A percentile compares a stretch with the other conserved stretches of the same genome.
Evolutionary conservation across 2,113 vertebrate genomes (phyloP).

Genomic region (Campylomormyrus tamandua): DNA sequence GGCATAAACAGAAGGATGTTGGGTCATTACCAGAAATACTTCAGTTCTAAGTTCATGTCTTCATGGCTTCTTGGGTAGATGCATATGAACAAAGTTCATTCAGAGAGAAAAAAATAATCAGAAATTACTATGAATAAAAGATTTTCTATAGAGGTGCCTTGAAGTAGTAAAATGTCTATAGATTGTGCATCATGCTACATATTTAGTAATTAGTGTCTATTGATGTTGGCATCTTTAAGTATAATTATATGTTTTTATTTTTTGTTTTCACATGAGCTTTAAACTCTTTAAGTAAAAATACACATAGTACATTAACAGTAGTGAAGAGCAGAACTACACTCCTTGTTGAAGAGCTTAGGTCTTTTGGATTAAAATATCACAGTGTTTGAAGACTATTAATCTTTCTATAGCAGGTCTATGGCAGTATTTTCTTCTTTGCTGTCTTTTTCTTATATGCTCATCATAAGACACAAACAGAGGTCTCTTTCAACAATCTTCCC

Average conservation of each 20-base stretch:
- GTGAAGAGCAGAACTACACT: background rate
- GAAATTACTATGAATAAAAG: background rate
- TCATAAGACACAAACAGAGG: background rate
- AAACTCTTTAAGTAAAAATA: background rate
- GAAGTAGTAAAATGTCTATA: background rate
- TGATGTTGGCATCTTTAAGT: background rate
- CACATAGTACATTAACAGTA: background rate
- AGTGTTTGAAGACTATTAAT: background rate
- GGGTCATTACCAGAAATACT: background rate
- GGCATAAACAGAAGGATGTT: background rate
- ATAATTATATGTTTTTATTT: background rate
- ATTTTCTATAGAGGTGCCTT: background rate
- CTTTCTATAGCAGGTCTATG: background rate
- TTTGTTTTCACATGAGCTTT: background rate
- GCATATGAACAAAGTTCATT: background rate
- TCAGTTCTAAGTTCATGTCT: background rate
- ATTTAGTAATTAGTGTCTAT: background rate
- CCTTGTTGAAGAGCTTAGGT: background rate
- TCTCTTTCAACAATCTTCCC: background rate
- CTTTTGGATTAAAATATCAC: background rate
- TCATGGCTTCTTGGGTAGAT: background rate
- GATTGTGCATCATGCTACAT: background rate
- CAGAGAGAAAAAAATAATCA: background rate
- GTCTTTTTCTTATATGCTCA: background rate
- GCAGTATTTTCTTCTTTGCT: background rate